These are phyloP conservation scores for Microvelia longipes DNA, from an alignment of 1,140 invertebrate species.

Conservation along the genomic window DNA sequence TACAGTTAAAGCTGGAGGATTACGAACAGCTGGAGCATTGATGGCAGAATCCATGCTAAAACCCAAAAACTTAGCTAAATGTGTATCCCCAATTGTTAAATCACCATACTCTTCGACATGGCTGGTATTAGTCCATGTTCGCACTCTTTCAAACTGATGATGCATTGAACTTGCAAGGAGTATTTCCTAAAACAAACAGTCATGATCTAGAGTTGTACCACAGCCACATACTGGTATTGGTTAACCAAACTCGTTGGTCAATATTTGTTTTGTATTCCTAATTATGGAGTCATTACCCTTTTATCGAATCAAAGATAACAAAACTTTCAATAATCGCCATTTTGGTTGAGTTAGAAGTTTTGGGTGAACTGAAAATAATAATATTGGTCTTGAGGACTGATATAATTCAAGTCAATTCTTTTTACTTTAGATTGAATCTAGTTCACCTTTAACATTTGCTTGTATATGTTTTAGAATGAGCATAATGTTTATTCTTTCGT, in stretches of 20 bases:
- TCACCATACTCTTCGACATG: conserved; percentile 45
- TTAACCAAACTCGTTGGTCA: background rate
- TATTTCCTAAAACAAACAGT: conserved; percentile 34
- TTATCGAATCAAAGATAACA: no score
- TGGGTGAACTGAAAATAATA: no score
- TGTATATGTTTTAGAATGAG: no score
- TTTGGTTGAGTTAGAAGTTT: no score
- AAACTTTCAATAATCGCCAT: no score
- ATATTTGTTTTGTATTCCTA: no score
- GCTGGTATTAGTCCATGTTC: conserved; percentile 41
- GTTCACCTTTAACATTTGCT: no score
- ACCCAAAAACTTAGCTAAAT: conserved; percentile 32
- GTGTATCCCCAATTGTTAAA: conserved; percentile 29
- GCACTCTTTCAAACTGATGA: conserved; percentile 40
- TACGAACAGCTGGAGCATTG: background rate
- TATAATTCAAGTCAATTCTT: no score
- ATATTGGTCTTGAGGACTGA: no score
- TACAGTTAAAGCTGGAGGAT: background rate
- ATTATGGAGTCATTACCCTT: no score
- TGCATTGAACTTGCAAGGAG: conserved; percentile 37
- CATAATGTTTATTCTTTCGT: no score
- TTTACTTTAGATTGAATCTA: no score
- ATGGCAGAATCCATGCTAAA: background rate
- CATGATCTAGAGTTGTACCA: background rate
- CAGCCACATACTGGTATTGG: background rate